Percentiles rank a stretch among this genome's conserved stretches.
phyloP scores from a whole-genome alignment of 2,113 vertebrate species.

The Nesoenas mayeri region DNA sequence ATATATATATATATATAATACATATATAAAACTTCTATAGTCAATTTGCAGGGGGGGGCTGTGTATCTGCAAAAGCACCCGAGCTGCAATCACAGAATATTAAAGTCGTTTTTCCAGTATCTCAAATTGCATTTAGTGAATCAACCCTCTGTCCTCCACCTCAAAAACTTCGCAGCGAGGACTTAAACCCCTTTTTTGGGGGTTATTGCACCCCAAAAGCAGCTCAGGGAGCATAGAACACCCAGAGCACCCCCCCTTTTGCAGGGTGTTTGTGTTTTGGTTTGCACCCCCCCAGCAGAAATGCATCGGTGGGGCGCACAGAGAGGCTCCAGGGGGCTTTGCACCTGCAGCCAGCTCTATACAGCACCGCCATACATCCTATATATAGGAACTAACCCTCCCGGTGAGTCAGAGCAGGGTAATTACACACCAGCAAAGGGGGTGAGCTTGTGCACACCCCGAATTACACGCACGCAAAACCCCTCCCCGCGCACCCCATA shows the following conservation, averaged over 20 bases:
- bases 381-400: no score
- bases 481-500: neutral
- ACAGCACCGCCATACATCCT: fast-evolving
- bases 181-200: neutral
- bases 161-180: neutral
- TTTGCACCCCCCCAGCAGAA: neutral
- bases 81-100: fast-evolving
- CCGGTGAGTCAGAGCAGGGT: fast-evolving
- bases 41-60: fast-evolving
- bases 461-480: no score
- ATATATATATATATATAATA: no score
- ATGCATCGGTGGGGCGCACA: fast-evolving
- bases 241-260: neutral
- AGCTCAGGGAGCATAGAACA: no score
- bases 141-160: neutral
- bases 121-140: fast-evolving
- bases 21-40: neutral
- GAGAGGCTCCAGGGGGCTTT: fast-evolving
- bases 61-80: neutral
- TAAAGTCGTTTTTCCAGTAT: neutral
- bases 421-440: neutral
- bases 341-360: neutral
- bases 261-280: neutral
- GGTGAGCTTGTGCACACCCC: fast-evolving
- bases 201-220: neutral